A percentile compares a stretch with the other conserved stretches of the same genome.
Evolutionary conservation across 2,888 invertebrate genomes (phyloP).

Genomic region (Habroteleia sp.): DNA sequence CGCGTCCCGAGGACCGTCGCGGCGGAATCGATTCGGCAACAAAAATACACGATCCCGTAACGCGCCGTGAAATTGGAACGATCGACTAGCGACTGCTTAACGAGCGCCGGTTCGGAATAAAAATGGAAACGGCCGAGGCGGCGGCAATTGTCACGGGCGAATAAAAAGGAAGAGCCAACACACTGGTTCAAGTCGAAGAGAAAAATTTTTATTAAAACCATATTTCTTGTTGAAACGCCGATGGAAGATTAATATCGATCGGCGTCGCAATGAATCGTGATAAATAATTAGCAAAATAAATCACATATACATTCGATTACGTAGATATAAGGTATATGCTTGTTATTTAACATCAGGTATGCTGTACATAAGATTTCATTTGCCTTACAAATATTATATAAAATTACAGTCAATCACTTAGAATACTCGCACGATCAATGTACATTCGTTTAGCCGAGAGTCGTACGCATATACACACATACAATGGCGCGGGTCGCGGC

Average conservation of each 20-base stretch:
- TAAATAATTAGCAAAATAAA: conserved; percentile 66
- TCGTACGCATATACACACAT: conserved; percentile 65
- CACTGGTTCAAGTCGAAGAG: conserved; percentile 55
- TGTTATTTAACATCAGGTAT: conserved; percentile 80
- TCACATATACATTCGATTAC: conserved; percentile 65
- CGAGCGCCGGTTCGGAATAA: conserved; percentile 21
- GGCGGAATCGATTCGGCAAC: conserved; percentile 23
- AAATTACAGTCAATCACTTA: conserved; percentile 80
- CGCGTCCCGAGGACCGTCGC: too few species aligned
- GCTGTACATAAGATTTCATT: conserved; percentile 79
- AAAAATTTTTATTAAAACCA: conserved; percentile 64
- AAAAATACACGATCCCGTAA: conserved; percentile 33
- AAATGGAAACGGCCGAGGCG: conserved; percentile 37
- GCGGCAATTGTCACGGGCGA: too few species aligned
- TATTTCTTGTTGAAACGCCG: conserved; percentile 59
- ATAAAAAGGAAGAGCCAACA: too few species aligned
- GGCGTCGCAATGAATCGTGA: conserved; percentile 61
- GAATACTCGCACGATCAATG: conserved; percentile 71
- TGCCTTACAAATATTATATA: conserved; percentile 80
- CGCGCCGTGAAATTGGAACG: conserved; percentile 39
- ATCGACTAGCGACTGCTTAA: conserved; percentile 34
- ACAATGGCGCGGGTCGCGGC: conserved; percentile 67
- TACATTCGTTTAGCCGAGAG: conserved; percentile 62
- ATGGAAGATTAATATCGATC: conserved; percentile 63
- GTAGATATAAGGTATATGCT: conserved; percentile 76